Base-by-base conservation (phyloP, 2,888 invertebrate species). In the Epinotia brunnichana region DNA sequence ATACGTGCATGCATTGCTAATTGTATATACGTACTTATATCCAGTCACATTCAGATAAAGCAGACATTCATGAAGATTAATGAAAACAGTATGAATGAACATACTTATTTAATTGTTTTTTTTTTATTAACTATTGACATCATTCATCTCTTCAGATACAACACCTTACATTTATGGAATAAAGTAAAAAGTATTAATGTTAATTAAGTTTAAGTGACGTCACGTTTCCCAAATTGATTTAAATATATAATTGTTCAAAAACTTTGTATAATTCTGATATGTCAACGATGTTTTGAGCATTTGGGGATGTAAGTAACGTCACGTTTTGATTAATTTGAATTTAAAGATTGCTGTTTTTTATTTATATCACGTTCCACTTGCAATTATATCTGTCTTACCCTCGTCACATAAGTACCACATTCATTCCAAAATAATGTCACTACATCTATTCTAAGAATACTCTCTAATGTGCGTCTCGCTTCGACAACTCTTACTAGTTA, bases 401-500 rank as follows among this genome's bases (percentile, higher is more conserved):
- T 9, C 9, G 9, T 35, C 35, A 9, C n/a, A n/a, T n/a, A n/a
- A n/a, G n/a, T 35, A 35, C 35, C 35, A 9, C 15, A n/a, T 5
- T 48, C 48, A 48, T 15, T 15, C 4, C 15, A 44, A 44, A n/a
- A 48, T 48, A n/a, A 35, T 35, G 35, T 48, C n/a, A 13, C 15
- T 48, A 48, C 5, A 53, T 13, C 41, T 2, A 41, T 41, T n/a
- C n/a, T 61, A 56, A 19, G 2, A 2, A 67, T 56, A 61, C 11
- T 24, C 61, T n/a, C 61, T 72, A 72, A 48, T 62, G 72, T 68
- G 72, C 72, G 72, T 57, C 17, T 68, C n/a, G 11, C 19, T 60
- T 54, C 24, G 17, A 60, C 5, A 67, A 24, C 15, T 60, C 19
- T 17, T 24, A 39, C 21, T n/a, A n/a, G 21, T 35, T 13, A 39